Base-by-base conservation (phyloP, 1,140 invertebrate genomes). In the Ips nitidus region DNA sequence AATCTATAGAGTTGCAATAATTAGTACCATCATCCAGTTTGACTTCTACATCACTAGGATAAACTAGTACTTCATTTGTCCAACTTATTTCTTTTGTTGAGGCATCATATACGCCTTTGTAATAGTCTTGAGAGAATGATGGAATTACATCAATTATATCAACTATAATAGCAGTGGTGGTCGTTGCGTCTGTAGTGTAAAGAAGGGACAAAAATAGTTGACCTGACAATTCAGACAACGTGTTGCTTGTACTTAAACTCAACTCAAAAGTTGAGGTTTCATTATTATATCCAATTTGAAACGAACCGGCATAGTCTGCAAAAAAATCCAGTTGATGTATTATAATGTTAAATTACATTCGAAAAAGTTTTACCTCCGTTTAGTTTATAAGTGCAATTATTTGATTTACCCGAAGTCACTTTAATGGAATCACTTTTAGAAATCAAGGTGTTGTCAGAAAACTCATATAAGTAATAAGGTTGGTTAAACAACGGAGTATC, bases 401-500 rank as follows among this genome's bases (percentile, higher is more conserved):
- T 37, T 3, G 37, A 40, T 37, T 56, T 56, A 37, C n/a, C 7
- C 0, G 53, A 56, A 7, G n/a, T 56, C 2, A 56, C 38, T 7
- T 36, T 39, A 56, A 56, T 50, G 6, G 22, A 39, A 4, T 40
- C 52, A 55, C 41, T 43, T 36, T 8, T 55, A 36, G 4, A n/a
- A 2, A 41, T 41, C 41, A 62, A 63, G 2, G 2, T 37, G 7
- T 22, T 52, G 36, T 41, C 37, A 4, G 57, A 62, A 41, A 62
- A 69, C 37, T 47, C 59, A 56, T 36, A 69, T 7, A 59, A 45
- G 22, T 60, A 69, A 52, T 40, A 40, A 7, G 71, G 2, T 39
- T 41, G 37, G 7, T 1, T 3, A 52, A 75, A 75, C 7, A 38
- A 43, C 4, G 74, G 74, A 3, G 41, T 45, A 40, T 75, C 73